Evolutionary conservation across 2,888 invertebrate genomes (phyloP), one percentile per base, ranked within the genome.

Genomic region (Chrysomela aeneicollis): DNA sequence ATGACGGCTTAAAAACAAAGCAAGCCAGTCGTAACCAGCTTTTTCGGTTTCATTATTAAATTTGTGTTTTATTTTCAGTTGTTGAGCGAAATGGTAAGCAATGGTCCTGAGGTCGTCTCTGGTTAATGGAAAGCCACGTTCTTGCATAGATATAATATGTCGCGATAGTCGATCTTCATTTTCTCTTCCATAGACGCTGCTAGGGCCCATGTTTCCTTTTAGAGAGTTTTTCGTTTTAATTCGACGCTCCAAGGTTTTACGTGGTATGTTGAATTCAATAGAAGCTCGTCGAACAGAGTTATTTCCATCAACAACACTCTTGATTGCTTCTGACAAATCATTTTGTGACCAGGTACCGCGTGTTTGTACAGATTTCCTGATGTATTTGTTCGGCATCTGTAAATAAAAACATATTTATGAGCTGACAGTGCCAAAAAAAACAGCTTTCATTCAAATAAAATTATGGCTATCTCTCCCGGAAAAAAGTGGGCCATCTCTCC

Each of bases 11-110:
- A 55, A 35, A 35, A 55, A 55, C 15, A 32, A 37, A 32, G 8
- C 10, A 10, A 55, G 55, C 55, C 55, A 55, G 37, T 55, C 35
- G 35, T 55, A 35, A n/a, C 55, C 55, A 35, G 55, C 55, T 55
- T 55, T 35, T n/a, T 32, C 18, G 35, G 12, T 30, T n/a, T 55
- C 15, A 30, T 35, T 35, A 35, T 55, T 55, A 18, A 55, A 55
- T 18, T 10, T 55, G 55, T 55, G 55, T 32, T 55, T 35, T 15
- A 55, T 55, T 35, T 37, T 26, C 26, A 26, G 6, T 6, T 26
- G 6, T 26, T 26, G 26, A 26, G 26, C 4, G 3, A 26, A 26
- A 3, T 26, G 4, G 26, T 5, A 26, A 26, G 26, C 26, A 26
- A 26, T 26, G 26, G 3, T 26, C 26, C 26, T 26, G 4, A 26